Conservation (phyloP, 2,888 invertebrate species). For the Agrochola circellaris region DNA sequence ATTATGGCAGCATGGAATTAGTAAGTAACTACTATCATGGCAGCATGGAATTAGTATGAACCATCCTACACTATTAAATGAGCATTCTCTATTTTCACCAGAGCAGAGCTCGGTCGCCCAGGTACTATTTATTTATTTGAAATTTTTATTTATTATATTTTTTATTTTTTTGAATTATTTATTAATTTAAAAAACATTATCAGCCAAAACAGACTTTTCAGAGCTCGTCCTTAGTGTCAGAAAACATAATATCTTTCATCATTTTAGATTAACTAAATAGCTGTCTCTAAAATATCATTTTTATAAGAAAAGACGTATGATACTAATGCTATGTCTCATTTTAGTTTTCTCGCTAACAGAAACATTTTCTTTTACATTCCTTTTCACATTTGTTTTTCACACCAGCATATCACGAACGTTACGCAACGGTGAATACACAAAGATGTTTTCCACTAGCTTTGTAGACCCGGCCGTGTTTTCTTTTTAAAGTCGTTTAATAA, state of each 20-base stretch:
- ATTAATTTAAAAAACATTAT: not conserved
- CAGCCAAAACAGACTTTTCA: not conserved
- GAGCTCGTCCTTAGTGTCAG: not conserved
- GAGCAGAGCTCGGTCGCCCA: too few species aligned
- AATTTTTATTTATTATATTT: too few species aligned
- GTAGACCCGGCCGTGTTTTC: constrained; percentile 65
- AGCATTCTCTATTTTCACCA: too few species aligned
- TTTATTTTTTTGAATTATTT: too few species aligned
- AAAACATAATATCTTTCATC: constrained; percentile 9
- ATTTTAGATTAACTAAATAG: constrained; percentile 9
- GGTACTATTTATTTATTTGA: too few species aligned
- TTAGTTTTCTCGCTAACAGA: constrained; percentile 15
- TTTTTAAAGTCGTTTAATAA: constrained; percentile 71
- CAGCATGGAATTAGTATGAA: too few species aligned
- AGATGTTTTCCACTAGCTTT: constrained; percentile 64
- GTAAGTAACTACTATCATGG: too few species aligned
- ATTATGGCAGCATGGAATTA: too few species aligned
- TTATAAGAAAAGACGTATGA: not conserved
- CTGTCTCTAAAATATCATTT: not conserved
- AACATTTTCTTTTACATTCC: constrained; percentile 36
- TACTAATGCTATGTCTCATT: constrained; percentile 32
- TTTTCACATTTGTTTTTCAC: constrained; percentile 41
- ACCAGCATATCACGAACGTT: constrained; percentile 49
- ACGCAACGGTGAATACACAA: constrained; percentile 61
- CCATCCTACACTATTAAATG: too few species aligned